A percentile compares a stretch with the other conserved stretches of the same genome.
Conservation (phyloP, 1,140 invertebrate species). For the Neodiprion pinetum region DNA sequence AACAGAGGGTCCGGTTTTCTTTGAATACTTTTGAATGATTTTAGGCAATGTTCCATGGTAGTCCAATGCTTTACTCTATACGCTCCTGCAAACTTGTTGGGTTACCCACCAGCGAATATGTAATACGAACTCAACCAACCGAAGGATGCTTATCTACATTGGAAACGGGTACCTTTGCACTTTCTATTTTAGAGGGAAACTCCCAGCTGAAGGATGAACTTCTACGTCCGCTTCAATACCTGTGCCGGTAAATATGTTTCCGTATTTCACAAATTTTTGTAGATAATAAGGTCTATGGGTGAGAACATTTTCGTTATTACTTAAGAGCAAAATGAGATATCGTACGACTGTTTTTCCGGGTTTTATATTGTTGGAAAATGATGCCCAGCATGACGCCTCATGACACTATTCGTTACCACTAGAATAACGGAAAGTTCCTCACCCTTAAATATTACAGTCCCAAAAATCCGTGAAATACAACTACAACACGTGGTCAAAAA, state of each 20-base stretch:
- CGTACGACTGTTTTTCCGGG: no score
- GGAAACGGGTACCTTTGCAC: slow-evolving; percentile 85
- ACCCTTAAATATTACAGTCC: no score
- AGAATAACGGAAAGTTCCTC: no score
- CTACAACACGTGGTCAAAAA: no score
- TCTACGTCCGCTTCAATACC: slow-evolving; percentile 78
- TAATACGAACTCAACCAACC: slow-evolving; percentile 91
- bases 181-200: slow-evolving; percentile 79
- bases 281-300: no score
- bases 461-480: no score
- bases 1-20: no score
- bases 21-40: slow-evolving; percentile 18
- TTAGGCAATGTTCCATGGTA: slow-evolving; percentile 77
- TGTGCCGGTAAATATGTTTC: slow-evolving; percentile 70
- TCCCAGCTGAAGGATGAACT: slow-evolving; percentile 72
- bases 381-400: no score
- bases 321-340: no score
- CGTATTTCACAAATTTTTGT: neutral
- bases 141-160: slow-evolving; percentile 91
- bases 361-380: no score
- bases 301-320: no score
- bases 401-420: no score
- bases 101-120: slow-evolving; percentile 80
- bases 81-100: slow-evolving; percentile 80
- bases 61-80: slow-evolving; percentile 70